phyloP scores from a whole-genome alignment of 2,113 vertebrate species.

The Chrysochloris asiatica region DNA sequence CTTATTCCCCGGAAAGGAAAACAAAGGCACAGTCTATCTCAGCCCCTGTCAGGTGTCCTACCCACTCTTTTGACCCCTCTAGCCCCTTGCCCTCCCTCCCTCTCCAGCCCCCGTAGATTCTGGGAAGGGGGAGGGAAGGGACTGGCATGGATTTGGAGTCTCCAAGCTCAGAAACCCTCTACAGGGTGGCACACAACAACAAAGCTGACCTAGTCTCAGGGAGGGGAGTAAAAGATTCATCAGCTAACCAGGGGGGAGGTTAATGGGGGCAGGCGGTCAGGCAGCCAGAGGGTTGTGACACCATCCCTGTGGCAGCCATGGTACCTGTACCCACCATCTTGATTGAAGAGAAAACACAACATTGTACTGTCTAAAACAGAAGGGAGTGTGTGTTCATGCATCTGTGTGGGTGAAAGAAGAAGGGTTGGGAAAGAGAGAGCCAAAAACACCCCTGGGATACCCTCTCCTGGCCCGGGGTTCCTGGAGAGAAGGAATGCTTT shows the following conservation, averaged over 20 bases:
- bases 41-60: slow-evolving; percentile 71
- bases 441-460: slow-evolving; percentile 40
- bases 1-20: slow-evolving; percentile 59
- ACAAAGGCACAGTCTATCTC: slow-evolving; percentile 74
- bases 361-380: neutral
- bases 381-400: neutral
- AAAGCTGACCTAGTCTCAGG: slow-evolving; percentile 55
- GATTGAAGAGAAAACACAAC: neutral
- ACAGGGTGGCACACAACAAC: too few relatives aligned
- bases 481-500: slow-evolving; percentile 16
- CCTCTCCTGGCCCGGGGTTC: slow-evolving; percentile 46
- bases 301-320: neutral
- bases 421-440: slow-evolving; percentile 1
- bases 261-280: neutral
- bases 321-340: neutral
- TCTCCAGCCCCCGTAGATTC: slow-evolving; percentile 73
- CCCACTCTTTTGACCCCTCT: slow-evolving; percentile 28
- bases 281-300: neutral
- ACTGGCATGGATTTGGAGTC: slow-evolving; percentile 47
- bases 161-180: neutral
- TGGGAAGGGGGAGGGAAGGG: slow-evolving; percentile 36
- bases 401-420: neutral
- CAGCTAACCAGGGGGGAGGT: neutral
- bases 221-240: neutral
- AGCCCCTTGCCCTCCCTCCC: neutral